Conservation (phyloP, 2,113 vertebrate genomes). For the Carettochelys insculpta region DNA sequence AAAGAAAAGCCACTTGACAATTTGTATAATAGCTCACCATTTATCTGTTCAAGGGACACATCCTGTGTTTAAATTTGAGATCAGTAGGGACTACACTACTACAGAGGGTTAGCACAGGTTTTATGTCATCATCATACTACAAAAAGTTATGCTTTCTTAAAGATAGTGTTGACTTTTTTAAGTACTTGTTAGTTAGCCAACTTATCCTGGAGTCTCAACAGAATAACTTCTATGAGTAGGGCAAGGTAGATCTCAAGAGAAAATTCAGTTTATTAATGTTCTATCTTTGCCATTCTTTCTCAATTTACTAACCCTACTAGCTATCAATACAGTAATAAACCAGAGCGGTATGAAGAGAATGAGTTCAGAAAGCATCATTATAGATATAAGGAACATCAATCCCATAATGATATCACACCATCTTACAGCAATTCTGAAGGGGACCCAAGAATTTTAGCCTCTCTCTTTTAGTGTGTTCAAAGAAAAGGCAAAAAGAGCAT, state of each 20-base stretch:
- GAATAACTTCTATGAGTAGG: constrained; percentile 36
- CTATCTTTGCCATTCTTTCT: background rate
- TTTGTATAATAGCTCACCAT: background rate
- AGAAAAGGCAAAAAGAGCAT: background rate
- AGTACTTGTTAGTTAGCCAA: constrained; percentile 50
- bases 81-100: background rate
- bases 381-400: constrained; percentile 12
- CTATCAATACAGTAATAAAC: background rate
- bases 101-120: background rate
- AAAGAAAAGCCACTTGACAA: background rate
- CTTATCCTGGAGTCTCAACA: background rate
- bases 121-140: background rate
- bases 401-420: background rate
- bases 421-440: background rate
- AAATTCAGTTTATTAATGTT: background rate
- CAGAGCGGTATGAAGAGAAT: constrained; percentile 18
- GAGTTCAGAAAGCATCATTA: constrained; percentile 34
- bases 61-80: background rate
- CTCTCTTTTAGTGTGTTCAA: background rate
- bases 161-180: constrained; percentile 14
- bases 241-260: constrained; percentile 11
- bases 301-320: constrained; percentile 25
- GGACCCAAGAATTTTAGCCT: background rate
- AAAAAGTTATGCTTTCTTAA: background rate
- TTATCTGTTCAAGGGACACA: background rate